These are phyloP conservation scores for Candidula unifasciata DNA, from an alignment of 2,888 invertebrate species.

Conservation along the genomic window DNA sequence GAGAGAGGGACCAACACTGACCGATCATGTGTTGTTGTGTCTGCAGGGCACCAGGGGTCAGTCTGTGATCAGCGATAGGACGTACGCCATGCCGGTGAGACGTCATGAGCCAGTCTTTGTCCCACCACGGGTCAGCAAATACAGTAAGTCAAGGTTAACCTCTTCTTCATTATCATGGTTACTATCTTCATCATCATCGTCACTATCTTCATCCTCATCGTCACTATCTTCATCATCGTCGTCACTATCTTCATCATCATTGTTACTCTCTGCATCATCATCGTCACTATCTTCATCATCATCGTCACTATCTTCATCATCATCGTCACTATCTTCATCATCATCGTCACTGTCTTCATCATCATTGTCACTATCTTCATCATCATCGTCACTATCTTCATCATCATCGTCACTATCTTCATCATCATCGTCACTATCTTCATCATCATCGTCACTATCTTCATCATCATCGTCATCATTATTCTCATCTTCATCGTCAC, in stretches of 20 bases:
- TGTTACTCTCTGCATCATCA: too few relatives aligned
- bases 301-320: too few relatives aligned
- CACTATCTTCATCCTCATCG: neutral
- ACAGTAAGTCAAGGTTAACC: slow-evolving; percentile 29
- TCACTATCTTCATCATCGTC: neutral
- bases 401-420: too few relatives aligned
- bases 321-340: too few relatives aligned
- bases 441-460: too few relatives aligned
- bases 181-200: neutral
- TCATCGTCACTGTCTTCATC: too few relatives aligned
- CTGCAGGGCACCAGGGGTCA: slow-evolving; percentile 56
- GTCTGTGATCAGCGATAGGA: slow-evolving; percentile 46
- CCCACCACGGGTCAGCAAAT: slow-evolving; percentile 23
- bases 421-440: too few relatives aligned
- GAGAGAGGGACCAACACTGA: neutral
- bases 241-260: neutral
- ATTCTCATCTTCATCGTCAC: too few relatives aligned
- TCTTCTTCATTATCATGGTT: neutral
- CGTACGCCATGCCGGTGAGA: slow-evolving; percentile 49
- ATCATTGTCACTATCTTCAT: too few relatives aligned
- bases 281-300: too few relatives aligned
- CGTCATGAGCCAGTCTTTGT: slow-evolving; percentile 31
- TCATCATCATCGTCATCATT: too few relatives aligned
- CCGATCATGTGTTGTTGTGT: neutral
- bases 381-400: too few relatives aligned